Percentiles rank a stretch among this genome's conserved stretches.
These are phyloP conservation scores for Poecilia wingei DNA, from an alignment of 2,797 vertebrate species.

Conservation along the genomic window DNA sequence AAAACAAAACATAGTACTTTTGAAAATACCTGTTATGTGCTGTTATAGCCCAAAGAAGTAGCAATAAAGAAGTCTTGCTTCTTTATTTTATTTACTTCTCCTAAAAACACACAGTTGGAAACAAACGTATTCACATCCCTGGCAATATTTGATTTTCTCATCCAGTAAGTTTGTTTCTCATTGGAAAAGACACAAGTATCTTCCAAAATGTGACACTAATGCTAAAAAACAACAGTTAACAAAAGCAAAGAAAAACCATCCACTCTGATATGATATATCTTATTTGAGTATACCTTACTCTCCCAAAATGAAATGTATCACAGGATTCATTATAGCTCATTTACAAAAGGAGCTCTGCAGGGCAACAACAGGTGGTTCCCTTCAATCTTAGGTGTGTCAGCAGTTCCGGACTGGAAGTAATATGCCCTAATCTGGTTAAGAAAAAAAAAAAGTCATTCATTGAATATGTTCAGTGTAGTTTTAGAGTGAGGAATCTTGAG, in stretches of 20 bases:
- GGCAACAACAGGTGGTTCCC: constrained; percentile 61
- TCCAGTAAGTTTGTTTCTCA: background rate
- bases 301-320: background rate
- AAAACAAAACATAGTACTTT: background rate
- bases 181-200: too few species aligned
- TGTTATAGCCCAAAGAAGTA: too few species aligned
- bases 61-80: too few species aligned
- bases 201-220: background rate
- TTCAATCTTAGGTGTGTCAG: constrained; percentile 41
- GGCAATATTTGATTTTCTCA: background rate
- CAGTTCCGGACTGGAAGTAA: background rate
- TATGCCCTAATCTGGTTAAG: constrained; percentile 19
- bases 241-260: background rate
- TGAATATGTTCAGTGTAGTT: constrained; percentile 26
- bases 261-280: background rate
- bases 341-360: constrained; percentile 34
- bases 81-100: background rate
- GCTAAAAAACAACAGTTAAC: background rate
- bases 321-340: constrained; percentile 28
- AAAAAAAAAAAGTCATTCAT: constrained; percentile 35
- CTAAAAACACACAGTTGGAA: background rate
- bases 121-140: background rate
- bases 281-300: background rate
- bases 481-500: constrained; percentile 53
- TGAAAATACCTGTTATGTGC: background rate